These are phyloP conservation scores for Gyps fulvus DNA, from an alignment of 2,113 vertebrate species.

Conservation along the genomic window DNA sequence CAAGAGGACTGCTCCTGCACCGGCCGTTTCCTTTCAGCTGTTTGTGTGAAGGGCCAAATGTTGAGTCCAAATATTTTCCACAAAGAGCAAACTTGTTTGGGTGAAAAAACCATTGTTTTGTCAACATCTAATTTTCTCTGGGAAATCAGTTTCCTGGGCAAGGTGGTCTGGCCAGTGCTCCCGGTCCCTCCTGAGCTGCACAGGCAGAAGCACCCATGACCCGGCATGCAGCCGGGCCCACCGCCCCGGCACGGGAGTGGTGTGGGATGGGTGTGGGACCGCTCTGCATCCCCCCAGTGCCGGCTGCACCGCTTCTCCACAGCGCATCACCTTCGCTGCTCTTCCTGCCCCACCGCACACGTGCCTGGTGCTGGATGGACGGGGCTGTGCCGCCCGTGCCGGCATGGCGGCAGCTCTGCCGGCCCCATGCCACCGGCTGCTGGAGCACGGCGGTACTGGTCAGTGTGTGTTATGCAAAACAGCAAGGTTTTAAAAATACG, in stretches of 20 bases:
- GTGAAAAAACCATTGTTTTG: neutral
- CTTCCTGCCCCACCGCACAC: neutral
- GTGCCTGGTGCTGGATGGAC: neutral
- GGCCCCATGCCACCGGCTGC: neutral
- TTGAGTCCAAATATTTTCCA: neutral
- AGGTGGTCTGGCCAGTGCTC: neutral
- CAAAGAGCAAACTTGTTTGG: neutral
- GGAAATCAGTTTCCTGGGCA: neutral
- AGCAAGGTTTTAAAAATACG: neutral
- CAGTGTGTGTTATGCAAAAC: fast-evolving
- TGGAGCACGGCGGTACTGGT: fast-evolving
- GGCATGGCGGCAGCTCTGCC: neutral
- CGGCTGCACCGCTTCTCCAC: fast-evolving
- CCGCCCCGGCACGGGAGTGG: fast-evolving
- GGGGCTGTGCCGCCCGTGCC: neutral
- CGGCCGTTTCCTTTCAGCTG: fast-evolving
- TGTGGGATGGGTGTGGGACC: neutral
- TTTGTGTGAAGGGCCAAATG: neutral
- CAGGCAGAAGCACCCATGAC: neutral
- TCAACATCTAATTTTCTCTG: neutral
- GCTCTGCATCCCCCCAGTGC: neutral
- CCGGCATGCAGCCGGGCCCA: neutral
- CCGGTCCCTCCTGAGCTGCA: neutral
- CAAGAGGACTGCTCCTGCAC: neutral
- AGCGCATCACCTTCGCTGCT: fast-evolving